Base-by-base conservation (phyloP, 1,140 invertebrate species). In the Eriocheir sinensis region DNA sequence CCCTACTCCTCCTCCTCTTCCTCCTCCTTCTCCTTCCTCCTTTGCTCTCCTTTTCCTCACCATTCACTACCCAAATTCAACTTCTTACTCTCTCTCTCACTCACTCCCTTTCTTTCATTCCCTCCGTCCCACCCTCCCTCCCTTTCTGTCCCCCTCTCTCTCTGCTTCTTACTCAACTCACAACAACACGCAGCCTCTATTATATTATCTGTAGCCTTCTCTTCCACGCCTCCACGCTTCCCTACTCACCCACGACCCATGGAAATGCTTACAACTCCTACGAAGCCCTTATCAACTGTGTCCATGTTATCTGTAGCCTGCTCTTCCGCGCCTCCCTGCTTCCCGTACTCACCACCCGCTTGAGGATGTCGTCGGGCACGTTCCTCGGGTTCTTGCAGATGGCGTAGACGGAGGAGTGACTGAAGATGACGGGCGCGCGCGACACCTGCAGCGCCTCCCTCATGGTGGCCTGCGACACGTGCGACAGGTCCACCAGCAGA, bases 381-480 rank as follows among this genome's bases (percentile, higher is more conserved):
- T 81, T 81, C 80, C 80, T 81, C 0, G 80, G 80, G 27, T 81
- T 81, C 34, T 36, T 81, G 80, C 80, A 81, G 80, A 81, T 30
- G 30, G 80, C 80, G 80, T 81, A 81, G 80, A 81, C 80, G 80
- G 80, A 81, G 80, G 80, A 81, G 80, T 81, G 80, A n/a, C 80
- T 81, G 80, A 81, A 81, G 80, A 81, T 81, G 80, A 81, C 80
- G n/a, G 80, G 80, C 8, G 80, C 80, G 27, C 80, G 80, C 9
- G 80, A 81, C 80, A 36, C 80, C n/a, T 81, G 17, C 80, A 81
- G 80, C 1, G 80, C 80, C 9, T 30, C 80, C 12, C 34, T 12
- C 80, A 81, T 81, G 30, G 80, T 81, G 80, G 80, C 80, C 27
- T 81, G 80, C 9, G 80, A 81, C 30, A 81, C 80, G 34, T 81